Percentiles rank a stretch among this genome's conserved stretches.
phyloP scores from a whole-genome alignment of 2,113 vertebrate species.

The Merops nubicus region DNA sequence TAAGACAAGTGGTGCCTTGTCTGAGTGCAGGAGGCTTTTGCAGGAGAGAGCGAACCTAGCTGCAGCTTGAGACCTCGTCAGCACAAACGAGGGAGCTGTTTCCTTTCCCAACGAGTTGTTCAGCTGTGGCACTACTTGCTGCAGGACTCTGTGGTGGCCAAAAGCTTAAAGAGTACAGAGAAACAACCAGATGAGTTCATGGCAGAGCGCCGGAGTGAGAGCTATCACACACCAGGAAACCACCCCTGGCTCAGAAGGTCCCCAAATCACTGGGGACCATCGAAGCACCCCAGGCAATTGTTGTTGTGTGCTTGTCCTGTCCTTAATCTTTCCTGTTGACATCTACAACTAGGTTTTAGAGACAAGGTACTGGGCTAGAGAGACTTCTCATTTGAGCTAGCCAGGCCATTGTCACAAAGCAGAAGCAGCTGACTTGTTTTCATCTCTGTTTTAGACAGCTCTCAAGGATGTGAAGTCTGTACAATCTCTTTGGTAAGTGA shows the following conservation, averaged over 20 bases:
- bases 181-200: background rate
- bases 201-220: background rate
- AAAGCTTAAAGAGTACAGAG: background rate
- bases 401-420: background rate
- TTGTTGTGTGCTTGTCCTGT: background rate
- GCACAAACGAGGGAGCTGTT: background rate
- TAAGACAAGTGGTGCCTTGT: background rate
- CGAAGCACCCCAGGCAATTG: background rate
- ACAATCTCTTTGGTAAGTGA: background rate
- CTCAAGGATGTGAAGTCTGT: background rate
- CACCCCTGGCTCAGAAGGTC: background rate
- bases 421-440: background rate
- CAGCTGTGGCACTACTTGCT: background rate
- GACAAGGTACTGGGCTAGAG: background rate
- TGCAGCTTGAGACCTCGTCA: background rate
- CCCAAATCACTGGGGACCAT: background rate
- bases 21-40: rapidly evolving
- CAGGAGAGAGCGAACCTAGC: background rate
- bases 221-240: background rate
- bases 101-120: background rate
- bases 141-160: background rate
- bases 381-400: background rate
- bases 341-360: background rate
- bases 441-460: background rate
- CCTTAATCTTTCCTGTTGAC: background rate